Conservation (phyloP, 2,113 vertebrate species). For the Xyliphius kryptos region DNA sequence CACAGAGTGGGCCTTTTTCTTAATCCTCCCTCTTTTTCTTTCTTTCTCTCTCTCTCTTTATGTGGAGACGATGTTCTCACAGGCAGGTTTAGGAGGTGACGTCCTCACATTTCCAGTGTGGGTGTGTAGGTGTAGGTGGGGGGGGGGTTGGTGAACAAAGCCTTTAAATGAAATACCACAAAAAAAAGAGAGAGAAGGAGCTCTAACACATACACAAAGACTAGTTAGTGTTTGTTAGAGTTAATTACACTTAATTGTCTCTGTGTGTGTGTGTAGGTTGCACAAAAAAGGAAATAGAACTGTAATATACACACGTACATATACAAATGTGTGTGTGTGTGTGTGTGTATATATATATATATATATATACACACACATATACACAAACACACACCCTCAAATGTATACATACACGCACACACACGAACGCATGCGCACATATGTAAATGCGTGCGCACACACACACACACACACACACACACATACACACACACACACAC, state of each 20-base stretch:
- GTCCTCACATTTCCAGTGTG: not conserved
- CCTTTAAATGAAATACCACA: not conserved
- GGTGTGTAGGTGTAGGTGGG: too few relatives aligned
- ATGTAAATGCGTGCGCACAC: too few relatives aligned
- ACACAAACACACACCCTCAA: too few relatives aligned
- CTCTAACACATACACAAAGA: constrained; percentile 11
- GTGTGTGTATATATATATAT: not conserved
- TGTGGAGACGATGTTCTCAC: constrained; percentile 14
- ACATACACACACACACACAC: too few relatives aligned
- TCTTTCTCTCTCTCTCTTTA: not conserved
- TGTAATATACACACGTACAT: too few relatives aligned
- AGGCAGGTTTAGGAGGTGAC: constrained; percentile 16
- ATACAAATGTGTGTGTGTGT: constrained; percentile 10
- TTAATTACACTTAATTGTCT: constrained; percentile 21
- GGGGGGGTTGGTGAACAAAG: not conserved
- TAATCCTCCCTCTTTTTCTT: not conserved
- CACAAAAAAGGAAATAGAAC: too few relatives aligned
- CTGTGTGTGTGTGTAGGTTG: constrained; percentile 5
- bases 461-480: too few relatives aligned
- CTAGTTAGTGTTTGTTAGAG: constrained; percentile 3
- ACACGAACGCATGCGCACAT: too few relatives aligned
- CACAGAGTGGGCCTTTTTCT: constrained; percentile 2
- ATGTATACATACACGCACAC: too few relatives aligned
- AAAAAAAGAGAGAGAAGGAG: not conserved
- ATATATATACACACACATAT: too few relatives aligned